phyloP scores from a whole-genome alignment of 2,888 invertebrate species.

The Helicoverpa assulta region DNA sequence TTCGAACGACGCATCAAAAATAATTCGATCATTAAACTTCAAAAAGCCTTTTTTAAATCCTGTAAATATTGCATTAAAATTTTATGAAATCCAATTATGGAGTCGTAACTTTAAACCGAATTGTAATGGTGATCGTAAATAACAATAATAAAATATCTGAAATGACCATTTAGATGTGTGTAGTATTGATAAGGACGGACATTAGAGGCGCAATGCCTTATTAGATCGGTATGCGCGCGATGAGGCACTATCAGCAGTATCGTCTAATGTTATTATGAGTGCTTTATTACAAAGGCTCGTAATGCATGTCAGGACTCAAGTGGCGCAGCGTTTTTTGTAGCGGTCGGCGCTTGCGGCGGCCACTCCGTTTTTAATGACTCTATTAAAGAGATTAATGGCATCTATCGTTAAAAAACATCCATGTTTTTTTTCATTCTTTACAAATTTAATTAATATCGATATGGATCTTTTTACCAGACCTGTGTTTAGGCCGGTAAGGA shows the following conservation, averaged over 20 bases:
- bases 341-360: slow-evolving; percentile 75
- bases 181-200: slow-evolving; percentile 70
- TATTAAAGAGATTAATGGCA: slow-evolving; percentile 89
- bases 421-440: slow-evolving; percentile 78
- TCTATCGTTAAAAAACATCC: slow-evolving; percentile 83
- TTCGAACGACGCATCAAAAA: slow-evolving; percentile 56
- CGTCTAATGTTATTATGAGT: slow-evolving; percentile 78
- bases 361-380: slow-evolving; percentile 87
- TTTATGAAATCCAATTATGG: slow-evolving; percentile 77
- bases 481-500: slow-evolving; percentile 55
- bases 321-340: slow-evolving; percentile 67
- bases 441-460: slow-evolving; percentile 89
- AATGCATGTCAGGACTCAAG: slow-evolving; percentile 65
- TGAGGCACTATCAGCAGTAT: slow-evolving; percentile 67
- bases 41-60: slow-evolving; percentile 58
- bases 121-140: slow-evolving; percentile 72
- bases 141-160: slow-evolving; percentile 72
- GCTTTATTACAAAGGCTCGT: slow-evolving; percentile 72
- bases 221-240: slow-evolving; percentile 69
- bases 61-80: slow-evolving; percentile 62
- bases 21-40: slow-evolving; percentile 58
- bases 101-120: slow-evolving; percentile 70
- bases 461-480: slow-evolving; percentile 72
- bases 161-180: slow-evolving; percentile 79
- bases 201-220: slow-evolving; percentile 60